Base-by-base conservation (phyloP, 1,140 invertebrate genomes). In the Littorina saxatilis region DNA sequence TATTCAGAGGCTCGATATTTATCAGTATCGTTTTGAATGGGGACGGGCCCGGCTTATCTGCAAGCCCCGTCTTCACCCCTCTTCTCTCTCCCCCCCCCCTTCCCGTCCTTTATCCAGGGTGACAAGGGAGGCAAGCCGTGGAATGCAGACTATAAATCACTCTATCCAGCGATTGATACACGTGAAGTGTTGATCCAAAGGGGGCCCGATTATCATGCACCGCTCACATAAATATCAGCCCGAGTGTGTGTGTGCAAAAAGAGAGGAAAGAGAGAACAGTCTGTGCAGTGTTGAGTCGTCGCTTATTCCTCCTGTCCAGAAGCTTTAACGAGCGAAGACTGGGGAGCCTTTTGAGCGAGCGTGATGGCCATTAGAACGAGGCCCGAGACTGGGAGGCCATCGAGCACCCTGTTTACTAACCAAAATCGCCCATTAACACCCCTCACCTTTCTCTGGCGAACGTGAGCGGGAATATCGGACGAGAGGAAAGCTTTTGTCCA, bases 351-450 rank as follows among this genome's bases (percentile, higher is more conserved):
- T 73, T 50, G 39, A 73, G 70, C 27, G 32, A 11, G 70, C 32
- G 37, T 73, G 70, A 0, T 47, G 70, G 43, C 70, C 23, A 61
- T 61, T 61, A 61, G 20, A 61, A 61, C n/a, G 20, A 17, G 5
- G 43, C 43, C 7, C 17, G 43, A 5, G 43, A 47, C 58, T 29
- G 58, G 9, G 58, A n/a, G 27, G 58, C 58, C 9, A 47, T 50
- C 70, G 70, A 0, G n/a, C 23, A 1, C 40, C 70, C 55, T 78
- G 76, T 78, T 78, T 78, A 78, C 76, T 43, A 66, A 78, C 76
- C 76, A 39, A 78, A 78, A 58, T 78, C 76, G n/a, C 76, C 76
- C 76, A 78, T 78, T 78, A 78, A 78, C 76, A 78, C 76, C 37
- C 58, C 39, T 35, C 76, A 66, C 76, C 76, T 78, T 76, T 78